A percentile compares a stretch with the other conserved stretches of the same genome.
Conservation (phyloP, 1,140 invertebrate species). For the Psix sp. region DNA sequence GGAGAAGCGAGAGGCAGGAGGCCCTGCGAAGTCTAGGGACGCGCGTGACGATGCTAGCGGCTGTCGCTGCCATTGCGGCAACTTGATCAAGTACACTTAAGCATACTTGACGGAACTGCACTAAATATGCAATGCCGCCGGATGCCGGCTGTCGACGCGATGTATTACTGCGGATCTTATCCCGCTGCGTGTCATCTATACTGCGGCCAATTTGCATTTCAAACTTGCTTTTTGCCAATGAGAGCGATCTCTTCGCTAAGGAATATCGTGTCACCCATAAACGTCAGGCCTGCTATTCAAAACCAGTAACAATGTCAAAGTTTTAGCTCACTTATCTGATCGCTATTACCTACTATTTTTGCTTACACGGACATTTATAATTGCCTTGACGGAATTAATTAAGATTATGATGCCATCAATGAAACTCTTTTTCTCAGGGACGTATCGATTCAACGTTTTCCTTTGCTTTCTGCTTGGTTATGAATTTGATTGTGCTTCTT, state of each 20-base stretch:
- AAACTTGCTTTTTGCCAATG: constrained; percentile 58
- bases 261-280: constrained; percentile 28
- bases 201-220: constrained; percentile 70
- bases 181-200: constrained; percentile 70
- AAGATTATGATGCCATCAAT: constrained; percentile 2
- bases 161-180: constrained; percentile 76
- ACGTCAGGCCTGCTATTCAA: constrained; percentile 10
- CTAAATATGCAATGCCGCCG: constrained; percentile 75
- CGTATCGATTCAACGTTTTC: too few relatives aligned
- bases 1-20: constrained; percentile 14
- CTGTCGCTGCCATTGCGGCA: constrained; percentile 61
- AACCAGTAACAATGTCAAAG: constrained; percentile 27
- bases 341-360: constrained; percentile 7
- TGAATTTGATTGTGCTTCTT: too few relatives aligned
- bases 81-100: constrained; percentile 70
- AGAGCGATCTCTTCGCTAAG: constrained; percentile 24
- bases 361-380: constrained; percentile 3
- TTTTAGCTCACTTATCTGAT: constrained; percentile 27
- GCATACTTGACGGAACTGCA: constrained; percentile 67
- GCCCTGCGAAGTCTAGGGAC: constrained; percentile 14
- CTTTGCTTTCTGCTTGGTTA: too few relatives aligned
- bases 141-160: constrained; percentile 73
- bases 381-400: constrained; percentile 9
- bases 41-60: constrained; percentile 59
- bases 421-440: too few relatives aligned